Percentiles rank a stretch among this genome's conserved stretches.
Conservation (phyloP, 2,797 vertebrate genomes). For the Strix occidentalis region DNA sequence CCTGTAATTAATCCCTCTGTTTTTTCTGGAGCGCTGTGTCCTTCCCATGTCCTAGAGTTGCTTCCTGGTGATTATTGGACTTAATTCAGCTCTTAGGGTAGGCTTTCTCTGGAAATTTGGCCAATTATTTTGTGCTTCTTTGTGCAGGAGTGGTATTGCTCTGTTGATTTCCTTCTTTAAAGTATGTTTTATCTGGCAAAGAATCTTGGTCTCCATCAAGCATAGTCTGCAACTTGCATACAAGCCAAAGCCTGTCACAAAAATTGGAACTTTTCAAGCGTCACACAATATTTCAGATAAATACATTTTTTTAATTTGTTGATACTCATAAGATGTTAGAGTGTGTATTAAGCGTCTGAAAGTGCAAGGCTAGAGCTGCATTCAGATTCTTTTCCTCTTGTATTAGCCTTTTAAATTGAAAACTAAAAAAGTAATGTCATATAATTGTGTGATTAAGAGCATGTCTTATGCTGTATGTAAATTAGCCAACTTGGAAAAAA, state of each 20-base stretch:
- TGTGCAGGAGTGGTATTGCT: not conserved
- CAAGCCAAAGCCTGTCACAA: not conserved
- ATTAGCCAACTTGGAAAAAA: not conserved
- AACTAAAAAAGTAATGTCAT: not conserved
- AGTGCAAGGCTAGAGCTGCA: not conserved
- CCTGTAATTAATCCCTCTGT: not conserved
- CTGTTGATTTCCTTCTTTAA: constrained; percentile 15
- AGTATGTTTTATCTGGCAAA: constrained; percentile 35
- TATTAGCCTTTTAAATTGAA: not conserved
- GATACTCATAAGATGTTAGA: not conserved
- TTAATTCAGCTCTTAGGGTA: not conserved
- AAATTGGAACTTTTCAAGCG: not conserved
- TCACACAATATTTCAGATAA: not conserved
- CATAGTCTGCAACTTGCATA: not conserved
- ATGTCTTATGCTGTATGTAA: not conserved
- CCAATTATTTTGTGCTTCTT: constrained; percentile 1
- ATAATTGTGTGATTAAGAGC: not conserved
- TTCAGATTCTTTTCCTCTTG: not conserved
- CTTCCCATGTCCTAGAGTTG: not conserved
- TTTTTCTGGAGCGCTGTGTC: not conserved
- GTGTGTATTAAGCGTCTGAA: not conserved
- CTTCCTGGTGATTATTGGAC: constrained; percentile 14
- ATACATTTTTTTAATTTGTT: not conserved
- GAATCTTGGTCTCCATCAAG: not conserved
- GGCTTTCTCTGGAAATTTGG: not conserved